phyloP scores from a whole-genome alignment of 2,113 vertebrate species.

The Elephas maximus region DNA sequence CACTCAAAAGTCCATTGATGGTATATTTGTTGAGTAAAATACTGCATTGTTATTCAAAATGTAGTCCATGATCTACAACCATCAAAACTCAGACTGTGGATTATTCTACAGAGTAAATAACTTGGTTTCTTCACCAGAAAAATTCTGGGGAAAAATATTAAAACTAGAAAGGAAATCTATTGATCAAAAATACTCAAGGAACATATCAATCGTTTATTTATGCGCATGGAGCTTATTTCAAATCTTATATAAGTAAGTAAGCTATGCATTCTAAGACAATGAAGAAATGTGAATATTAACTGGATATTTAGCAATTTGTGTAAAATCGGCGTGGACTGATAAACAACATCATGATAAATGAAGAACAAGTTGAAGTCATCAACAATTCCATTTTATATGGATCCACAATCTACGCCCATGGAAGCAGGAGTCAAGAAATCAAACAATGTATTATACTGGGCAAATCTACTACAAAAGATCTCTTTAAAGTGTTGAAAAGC shows the following conservation, averaged over 20 bases:
- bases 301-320: not conserved
- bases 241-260: not conserved
- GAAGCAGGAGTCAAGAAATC: no score
- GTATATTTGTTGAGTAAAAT: constrained; percentile 1
- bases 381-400: no score
- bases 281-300: not conserved
- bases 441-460: no score
- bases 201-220: not conserved
- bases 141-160: not conserved
- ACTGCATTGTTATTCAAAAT: not conserved
- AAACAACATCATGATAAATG: no score
- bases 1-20: not conserved
- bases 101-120: not conserved
- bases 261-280: not conserved
- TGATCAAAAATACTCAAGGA: not conserved
- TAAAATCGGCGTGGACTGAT: no score
- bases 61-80: not conserved
- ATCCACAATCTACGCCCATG: no score
- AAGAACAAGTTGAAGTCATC: no score
- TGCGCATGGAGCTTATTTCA: not conserved
- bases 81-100: not conserved
- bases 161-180: not conserved
- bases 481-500: no score
- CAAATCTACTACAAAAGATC: no score
- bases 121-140: not conserved